These are phyloP conservation scores for Zaprionus capensis DNA, from an alignment of 1,140 invertebrate species.

Conservation along the genomic window DNA sequence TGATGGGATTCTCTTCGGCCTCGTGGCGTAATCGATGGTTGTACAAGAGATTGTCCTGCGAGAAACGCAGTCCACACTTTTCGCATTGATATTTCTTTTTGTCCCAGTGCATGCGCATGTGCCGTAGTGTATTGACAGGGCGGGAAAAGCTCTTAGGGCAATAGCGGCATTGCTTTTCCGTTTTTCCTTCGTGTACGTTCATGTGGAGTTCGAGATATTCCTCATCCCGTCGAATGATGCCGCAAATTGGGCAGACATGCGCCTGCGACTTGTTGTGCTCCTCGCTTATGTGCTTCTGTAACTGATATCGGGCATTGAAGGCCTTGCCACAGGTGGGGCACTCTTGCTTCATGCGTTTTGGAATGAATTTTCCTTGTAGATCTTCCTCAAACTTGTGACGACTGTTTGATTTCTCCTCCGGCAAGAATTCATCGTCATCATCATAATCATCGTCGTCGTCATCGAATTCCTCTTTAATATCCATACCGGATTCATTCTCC, in stretches of 20 bases:
- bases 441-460: slow-evolving; percentile 32
- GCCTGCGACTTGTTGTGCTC: slow-evolving; percentile 61
- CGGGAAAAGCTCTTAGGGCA: slow-evolving; percentile 76
- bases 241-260: slow-evolving; percentile 70
- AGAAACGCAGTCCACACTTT: slow-evolving; percentile 77
- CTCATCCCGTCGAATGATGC: slow-evolving; percentile 70
- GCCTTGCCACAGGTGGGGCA: slow-evolving; percentile 60
- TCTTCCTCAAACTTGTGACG: slow-evolving; percentile 26
- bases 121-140: slow-evolving; percentile 75
- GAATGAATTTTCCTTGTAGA: slow-evolving; percentile 34
- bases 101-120: slow-evolving; percentile 83
- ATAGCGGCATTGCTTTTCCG: slow-evolving; percentile 77
- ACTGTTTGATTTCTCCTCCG: slow-evolving; percentile 42
- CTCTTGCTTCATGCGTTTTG: slow-evolving; percentile 60
- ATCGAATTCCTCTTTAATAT: slow-evolving; percentile 58
- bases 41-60: slow-evolving; percentile 74
- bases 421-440: slow-evolving; percentile 49
- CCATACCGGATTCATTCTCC: slow-evolving; percentile 46
- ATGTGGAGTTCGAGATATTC: slow-evolving; percentile 81
- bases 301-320: slow-evolving; percentile 66
- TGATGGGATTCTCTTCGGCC: slow-evolving; percentile 79
- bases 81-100: slow-evolving; percentile 83
- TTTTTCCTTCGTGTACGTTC: slow-evolving; percentile 80
- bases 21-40: slow-evolving; percentile 77
- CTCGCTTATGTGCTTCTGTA: slow-evolving; percentile 73